Evolutionary conservation across 2,797 vertebrate species (phyloP).

Genomic region (Sebastes kiyomatsui): DNA sequence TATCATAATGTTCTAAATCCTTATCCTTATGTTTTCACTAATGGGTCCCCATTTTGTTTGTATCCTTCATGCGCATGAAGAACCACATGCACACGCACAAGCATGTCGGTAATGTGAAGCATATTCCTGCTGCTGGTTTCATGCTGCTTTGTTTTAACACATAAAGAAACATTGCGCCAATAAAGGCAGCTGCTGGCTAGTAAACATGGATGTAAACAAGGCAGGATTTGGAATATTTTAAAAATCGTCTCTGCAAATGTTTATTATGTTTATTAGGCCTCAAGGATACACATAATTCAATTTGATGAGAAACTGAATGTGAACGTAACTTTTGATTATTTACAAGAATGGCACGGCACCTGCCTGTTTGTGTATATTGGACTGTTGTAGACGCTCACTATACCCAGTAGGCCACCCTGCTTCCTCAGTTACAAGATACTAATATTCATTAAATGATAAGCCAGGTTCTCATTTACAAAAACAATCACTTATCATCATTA

Average conservation of each 20-base stretch:
- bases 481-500: too few relatives aligned
- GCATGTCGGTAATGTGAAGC: neutral
- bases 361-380: neutral
- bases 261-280: neutral
- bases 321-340: neutral
- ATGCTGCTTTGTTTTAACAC: neutral
- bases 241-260: neutral
- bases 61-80: neutral
- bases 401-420: neutral
- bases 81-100: neutral
- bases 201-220: neutral
- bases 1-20: too few relatives aligned
- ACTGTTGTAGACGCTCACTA: neutral
- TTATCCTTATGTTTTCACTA: neutral
- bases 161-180: neutral
- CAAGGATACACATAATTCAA: neutral
- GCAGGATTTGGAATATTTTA: neutral
- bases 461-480: too few relatives aligned
- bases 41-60: neutral
- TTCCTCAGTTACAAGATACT: neutral
- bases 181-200: neutral
- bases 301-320: neutral
- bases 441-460: too few relatives aligned
- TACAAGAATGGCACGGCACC: neutral
- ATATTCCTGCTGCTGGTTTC: fast-evolving